These are phyloP conservation scores for Montifringilla adamsi DNA, from an alignment of 2,113 vertebrate species.

Conservation along the genomic window DNA sequence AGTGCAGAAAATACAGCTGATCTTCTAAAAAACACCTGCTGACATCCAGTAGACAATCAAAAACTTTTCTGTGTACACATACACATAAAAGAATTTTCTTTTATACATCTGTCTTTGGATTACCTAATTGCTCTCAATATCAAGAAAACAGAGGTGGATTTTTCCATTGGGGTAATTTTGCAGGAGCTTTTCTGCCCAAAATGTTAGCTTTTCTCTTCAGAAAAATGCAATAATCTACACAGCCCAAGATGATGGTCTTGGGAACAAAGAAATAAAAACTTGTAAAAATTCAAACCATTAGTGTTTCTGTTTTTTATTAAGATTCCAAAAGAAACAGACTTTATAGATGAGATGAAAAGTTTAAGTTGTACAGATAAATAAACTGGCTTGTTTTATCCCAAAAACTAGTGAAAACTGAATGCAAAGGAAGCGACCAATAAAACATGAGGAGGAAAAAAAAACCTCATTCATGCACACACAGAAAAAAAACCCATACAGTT, in stretches of 20 bases:
- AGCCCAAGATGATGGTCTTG: neutral
- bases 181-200: neutral
- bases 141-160: neutral
- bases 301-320: neutral
- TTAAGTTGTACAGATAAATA: neutral
- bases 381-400: neutral
- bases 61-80: neutral
- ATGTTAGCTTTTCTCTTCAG: neutral
- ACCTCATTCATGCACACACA: neutral
- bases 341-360: neutral
- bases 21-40: neutral
- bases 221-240: neutral
- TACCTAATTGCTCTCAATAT: neutral
- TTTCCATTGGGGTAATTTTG: neutral
- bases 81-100: neutral
- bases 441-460: rapidly evolving
- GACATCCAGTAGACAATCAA: neutral
- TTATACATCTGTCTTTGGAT: neutral
- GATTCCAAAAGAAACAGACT: neutral
- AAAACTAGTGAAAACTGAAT: neutral
- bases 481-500: neutral
- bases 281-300: neutral
- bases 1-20: neutral
- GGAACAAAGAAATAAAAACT: neutral
- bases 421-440: neutral